These are phyloP conservation scores for Neolamprologus brichardi DNA, from an alignment of 2,113 vertebrate genomes.

Conservation along the genomic window DNA sequence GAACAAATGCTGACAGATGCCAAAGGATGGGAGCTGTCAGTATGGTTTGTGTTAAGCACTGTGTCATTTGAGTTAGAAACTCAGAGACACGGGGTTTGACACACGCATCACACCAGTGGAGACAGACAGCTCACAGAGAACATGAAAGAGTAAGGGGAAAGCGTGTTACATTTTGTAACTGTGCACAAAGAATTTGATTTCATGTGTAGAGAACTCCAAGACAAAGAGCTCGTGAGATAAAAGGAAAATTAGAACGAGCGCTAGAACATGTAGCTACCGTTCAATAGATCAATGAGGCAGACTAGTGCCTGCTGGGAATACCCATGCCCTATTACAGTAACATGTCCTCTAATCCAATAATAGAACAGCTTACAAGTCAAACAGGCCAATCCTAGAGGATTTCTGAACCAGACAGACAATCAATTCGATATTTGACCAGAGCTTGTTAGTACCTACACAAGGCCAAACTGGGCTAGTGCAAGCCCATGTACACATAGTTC, in stretches of 20 bases:
- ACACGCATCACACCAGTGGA: neutral
- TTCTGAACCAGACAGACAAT: neutral
- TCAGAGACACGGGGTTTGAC: neutral
- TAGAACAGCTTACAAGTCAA: constrained; percentile 20
- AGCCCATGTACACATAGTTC: neutral
- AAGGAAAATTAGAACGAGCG: constrained; percentile 29
- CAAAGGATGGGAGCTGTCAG: neutral
- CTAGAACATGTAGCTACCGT: constrained; percentile 45
- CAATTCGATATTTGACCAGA: constrained; percentile 11
- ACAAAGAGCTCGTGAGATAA: constrained; percentile 32
- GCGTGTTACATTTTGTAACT: neutral
- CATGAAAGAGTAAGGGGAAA: neutral
- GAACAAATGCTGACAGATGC: neutral
- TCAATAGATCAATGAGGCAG: constrained; percentile 53
- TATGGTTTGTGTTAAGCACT: neutral
- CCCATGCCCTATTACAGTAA: constrained; percentile 54
- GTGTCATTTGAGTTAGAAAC: neutral
- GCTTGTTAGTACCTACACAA: neutral
- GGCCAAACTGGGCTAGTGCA: neutral
- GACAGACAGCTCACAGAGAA: neutral
- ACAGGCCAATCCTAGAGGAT: neutral
- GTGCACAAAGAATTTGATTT: neutral
- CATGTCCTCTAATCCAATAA: constrained; percentile 53
- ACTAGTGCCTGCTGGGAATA: constrained; percentile 49
- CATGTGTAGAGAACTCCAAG: neutral